Evolutionary conservation across 2,113 vertebrate species (phyloP).

Genomic region (Lycaon pictus): DNA sequence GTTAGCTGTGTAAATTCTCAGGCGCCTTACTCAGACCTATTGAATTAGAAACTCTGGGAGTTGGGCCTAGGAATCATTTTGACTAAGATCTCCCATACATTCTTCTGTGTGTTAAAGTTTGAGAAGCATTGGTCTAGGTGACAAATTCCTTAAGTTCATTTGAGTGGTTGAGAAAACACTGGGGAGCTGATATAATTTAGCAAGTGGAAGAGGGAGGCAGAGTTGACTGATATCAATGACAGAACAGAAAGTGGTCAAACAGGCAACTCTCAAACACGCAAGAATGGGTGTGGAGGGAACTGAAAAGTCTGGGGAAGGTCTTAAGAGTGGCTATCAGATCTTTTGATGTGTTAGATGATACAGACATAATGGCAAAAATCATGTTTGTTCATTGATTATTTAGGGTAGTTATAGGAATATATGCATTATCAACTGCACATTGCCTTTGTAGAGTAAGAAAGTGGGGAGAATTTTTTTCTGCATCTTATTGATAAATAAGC

Average conservation of each 20-base stretch:
- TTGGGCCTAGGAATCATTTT: background rate
- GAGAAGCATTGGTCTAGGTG: background rate
- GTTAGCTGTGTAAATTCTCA: background rate
- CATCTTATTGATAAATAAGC: background rate
- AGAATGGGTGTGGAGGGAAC: background rate
- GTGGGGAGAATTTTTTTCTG: background rate
- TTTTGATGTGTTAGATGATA: background rate
- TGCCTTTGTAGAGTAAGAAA: background rate
- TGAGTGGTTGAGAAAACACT: background rate
- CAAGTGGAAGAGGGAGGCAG: background rate
- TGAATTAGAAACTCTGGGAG: background rate
- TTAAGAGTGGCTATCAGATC: background rate
- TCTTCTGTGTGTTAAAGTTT: background rate
- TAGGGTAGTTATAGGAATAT: background rate
- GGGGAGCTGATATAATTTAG: background rate
- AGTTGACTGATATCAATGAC: background rate
- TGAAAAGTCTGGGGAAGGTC: background rate
- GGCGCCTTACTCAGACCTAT: background rate
- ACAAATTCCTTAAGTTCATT: background rate
- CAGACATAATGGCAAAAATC: background rate
- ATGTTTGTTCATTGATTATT: background rate
- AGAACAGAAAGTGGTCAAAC: background rate
- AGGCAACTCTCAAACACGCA: background rate
- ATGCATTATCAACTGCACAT: background rate
- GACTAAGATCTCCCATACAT: background rate